Base-by-base conservation (phyloP, 2,797 vertebrate species). In the Falco rusticolus region DNA sequence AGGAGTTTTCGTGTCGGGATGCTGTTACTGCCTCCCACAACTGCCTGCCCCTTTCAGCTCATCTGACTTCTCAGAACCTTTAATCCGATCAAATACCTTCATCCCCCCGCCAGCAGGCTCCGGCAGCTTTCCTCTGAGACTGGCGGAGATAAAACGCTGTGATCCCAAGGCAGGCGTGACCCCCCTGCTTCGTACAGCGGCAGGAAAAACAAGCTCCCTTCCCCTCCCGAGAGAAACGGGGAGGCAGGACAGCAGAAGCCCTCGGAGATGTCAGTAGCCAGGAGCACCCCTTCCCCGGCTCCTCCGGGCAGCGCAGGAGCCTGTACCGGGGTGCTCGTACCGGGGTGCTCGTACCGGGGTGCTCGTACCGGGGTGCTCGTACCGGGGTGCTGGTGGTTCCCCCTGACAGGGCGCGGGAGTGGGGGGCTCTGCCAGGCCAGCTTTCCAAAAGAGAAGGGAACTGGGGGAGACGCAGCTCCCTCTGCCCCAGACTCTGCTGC, bases 141-240 rank as follows among this genome's bases (percentile, higher is more conserved):
- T 25, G 1, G 19, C 28, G 14, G 87, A 54, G 94, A 81, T 61
- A 84, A 81, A 84, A 81, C 7, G 1, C 72, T 0, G 9, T 0
- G 51, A 72, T 65, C 56, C 68, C 6, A 45, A 64, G 68, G 48
- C 87, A 47, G 47, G 37, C 25, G 6, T 2, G 33, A 41, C 5
- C 5, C 63, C 37, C 24, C n/a, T 0, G 22, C 64, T 28, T 34
- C 1, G 0, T 8, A 13, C 5, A 5, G 61, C 5, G 0, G 29
- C 59, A 24, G 72, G 81, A 26, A 41, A 50, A 74, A 21, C 41
- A 16, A 24, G n/a, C 45, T 56, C 64, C 74, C n/a, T 28, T 37
- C 34, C 34, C 37, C 68, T 87, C 74, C 61, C 1, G 2, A 37
- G 70, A 48, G 60, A 17, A 22, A 10, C 1, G 6, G 28, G 2